Evolutionary conservation across 1,140 invertebrate genomes (phyloP).

Genomic region (Saccostrea glomerata): DNA sequence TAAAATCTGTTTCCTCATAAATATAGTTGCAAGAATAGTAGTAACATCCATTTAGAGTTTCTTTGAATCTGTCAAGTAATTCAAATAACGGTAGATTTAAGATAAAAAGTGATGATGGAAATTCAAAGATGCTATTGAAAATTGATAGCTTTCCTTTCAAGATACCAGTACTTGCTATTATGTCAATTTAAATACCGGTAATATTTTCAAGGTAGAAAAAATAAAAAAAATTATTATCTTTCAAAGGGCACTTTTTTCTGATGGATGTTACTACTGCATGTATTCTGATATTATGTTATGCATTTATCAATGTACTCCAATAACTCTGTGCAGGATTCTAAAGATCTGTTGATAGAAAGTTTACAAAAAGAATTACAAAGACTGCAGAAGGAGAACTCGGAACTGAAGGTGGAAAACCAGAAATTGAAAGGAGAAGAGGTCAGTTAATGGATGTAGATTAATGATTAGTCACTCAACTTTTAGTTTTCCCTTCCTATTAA

Average conservation of each 20-base stretch:
- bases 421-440: constrained; percentile 4
- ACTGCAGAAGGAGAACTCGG: constrained; percentile 10
- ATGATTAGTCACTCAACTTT: neutral
- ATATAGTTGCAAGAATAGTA: too few species aligned
- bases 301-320: constrained; percentile 24
- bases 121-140: too few species aligned
- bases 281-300: neutral
- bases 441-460: neutral
- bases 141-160: too few species aligned
- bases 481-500: neutral
- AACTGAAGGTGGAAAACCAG: constrained; percentile 10
- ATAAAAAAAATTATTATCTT: neutral
- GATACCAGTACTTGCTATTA: too few species aligned
- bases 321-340: constrained; percentile 27
- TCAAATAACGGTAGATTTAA: too few species aligned
- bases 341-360: constrained; percentile 34
- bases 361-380: constrained; percentile 16
- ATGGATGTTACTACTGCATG: neutral
- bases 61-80: too few species aligned
- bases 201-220: too few species aligned
- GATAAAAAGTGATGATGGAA: too few species aligned
- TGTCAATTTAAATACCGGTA: too few species aligned
- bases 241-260: neutral
- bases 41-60: too few species aligned
- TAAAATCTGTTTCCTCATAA: too few species aligned